Evolutionary conservation across 2,113 vertebrate genomes (phyloP).

Genomic region (Vulpes vulpes): DNA sequence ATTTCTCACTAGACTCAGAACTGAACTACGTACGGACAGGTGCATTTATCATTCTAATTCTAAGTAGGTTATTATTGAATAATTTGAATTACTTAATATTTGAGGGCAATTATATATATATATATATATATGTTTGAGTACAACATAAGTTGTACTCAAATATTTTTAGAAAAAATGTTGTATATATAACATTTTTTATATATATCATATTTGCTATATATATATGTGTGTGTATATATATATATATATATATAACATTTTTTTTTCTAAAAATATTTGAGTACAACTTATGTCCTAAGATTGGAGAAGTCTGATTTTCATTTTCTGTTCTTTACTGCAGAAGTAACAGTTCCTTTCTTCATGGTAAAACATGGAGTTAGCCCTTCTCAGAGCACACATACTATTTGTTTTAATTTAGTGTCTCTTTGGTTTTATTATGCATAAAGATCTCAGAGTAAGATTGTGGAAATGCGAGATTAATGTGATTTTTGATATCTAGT

Average conservation of each 20-base stretch:
- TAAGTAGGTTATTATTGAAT: background rate
- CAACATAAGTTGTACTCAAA: too few relatives aligned
- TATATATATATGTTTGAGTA: too few relatives aligned
- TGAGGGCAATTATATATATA: background rate
- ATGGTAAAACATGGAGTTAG: background rate
- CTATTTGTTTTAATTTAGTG: background rate
- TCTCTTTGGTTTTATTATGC: background rate
- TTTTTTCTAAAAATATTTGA: conserved; percentile 1
- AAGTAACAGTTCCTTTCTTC: background rate
- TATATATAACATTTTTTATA: background rate
- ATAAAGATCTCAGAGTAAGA: background rate
- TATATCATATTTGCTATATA: too few relatives aligned
- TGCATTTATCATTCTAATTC: background rate
- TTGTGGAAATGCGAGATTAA: background rate
- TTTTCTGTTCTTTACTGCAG: background rate
- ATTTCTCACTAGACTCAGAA: background rate
- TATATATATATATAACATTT: background rate
- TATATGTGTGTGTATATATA: too few relatives aligned
- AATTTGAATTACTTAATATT: conserved; percentile 17
- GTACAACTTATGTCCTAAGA: background rate
- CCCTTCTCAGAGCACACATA: background rate
- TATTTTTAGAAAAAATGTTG: too few relatives aligned
- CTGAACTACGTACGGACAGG: background rate
- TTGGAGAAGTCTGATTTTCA: background rate
- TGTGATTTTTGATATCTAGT: background rate